Conservation (phyloP, 2,888 invertebrate species). For the Perdita meconis region DNA sequence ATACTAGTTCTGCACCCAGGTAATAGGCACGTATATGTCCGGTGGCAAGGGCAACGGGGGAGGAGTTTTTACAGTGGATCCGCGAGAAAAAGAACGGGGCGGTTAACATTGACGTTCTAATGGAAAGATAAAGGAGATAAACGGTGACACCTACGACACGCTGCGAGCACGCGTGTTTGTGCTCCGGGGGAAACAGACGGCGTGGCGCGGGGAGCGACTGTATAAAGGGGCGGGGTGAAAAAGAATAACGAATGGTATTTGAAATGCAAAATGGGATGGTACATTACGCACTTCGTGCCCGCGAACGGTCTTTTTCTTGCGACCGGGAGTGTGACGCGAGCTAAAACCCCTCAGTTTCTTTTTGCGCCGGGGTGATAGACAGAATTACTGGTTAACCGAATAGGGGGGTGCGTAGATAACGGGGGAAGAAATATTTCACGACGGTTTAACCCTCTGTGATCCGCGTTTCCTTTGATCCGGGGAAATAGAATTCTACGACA, state of each 20-base stretch:
- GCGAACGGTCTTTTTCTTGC: not conserved
- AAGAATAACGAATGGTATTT: not conserved
- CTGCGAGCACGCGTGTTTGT: not conserved
- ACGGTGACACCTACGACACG: slow-evolving; percentile 15
- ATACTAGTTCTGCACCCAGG: slow-evolving; percentile 66
- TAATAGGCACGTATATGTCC: slow-evolving; percentile 66
- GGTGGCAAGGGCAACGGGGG: slow-evolving; percentile 44
- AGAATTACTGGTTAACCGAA: no score
- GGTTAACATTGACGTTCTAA: slow-evolving; percentile 9
- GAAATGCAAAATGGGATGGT: not conserved
- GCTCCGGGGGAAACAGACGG: not conserved
- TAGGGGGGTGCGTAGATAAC: no score
- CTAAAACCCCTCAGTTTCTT: no score
- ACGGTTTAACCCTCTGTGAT: no score
- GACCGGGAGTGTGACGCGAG: no score
- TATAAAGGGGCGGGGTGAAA: not conserved
- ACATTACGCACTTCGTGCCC: not conserved
- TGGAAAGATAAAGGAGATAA: slow-evolving; percentile 19
- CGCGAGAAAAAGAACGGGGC: slow-evolving; percentile 9
- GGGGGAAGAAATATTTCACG: no score
- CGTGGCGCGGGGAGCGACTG: not conserved
- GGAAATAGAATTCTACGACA: no score
- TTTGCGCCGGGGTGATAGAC: no score
- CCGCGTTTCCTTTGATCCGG: no score
- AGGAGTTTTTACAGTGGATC: slow-evolving; percentile 12